Percentiles rank a stretch among this genome's conserved stretches.
Conservation (phyloP, 92 coral and sea anemone genomes). For the Porites cylindrica region DNA sequence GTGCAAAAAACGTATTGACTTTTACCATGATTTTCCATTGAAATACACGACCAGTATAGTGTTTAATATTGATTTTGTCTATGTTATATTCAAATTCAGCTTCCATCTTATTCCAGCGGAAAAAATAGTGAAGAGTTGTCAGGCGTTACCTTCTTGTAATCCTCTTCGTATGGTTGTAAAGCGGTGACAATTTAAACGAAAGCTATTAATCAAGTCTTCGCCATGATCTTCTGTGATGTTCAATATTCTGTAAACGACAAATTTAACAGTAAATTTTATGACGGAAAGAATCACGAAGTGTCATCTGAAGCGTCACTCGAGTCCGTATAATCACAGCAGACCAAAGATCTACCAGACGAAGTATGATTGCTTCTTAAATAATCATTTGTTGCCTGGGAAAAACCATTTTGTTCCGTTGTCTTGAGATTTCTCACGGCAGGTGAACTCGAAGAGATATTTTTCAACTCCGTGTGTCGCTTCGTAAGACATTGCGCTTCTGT, state of each 20-base stretch:
- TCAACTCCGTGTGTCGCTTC: background rate
- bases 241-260: too few species aligned
- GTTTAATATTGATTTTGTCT: background rate
- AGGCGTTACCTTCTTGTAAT: too few species aligned
- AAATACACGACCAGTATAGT: background rate
- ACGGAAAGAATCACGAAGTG: background rate
- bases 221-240: too few species aligned
- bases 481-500: background rate
- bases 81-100: background rate
- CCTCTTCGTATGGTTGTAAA: too few species aligned
- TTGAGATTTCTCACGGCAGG: background rate
- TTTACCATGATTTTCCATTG: background rate
- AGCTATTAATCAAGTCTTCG: background rate
- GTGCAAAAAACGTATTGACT: background rate
- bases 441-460: background rate
- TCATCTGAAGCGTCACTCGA: constrained; percentile 67
- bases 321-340: constrained; percentile 67
- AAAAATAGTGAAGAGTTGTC: too few species aligned
- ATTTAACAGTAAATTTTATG: background rate
- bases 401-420: background rate
- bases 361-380: background rate
- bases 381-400: background rate
- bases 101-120: background rate
- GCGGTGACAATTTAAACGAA: background rate
- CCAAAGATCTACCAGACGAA: constrained; percentile 30